Evolutionary conservation across 2,797 vertebrate genomes (phyloP), one percentile per base, ranked within the genome.

Genomic region (Diceros bicornis): DNA sequence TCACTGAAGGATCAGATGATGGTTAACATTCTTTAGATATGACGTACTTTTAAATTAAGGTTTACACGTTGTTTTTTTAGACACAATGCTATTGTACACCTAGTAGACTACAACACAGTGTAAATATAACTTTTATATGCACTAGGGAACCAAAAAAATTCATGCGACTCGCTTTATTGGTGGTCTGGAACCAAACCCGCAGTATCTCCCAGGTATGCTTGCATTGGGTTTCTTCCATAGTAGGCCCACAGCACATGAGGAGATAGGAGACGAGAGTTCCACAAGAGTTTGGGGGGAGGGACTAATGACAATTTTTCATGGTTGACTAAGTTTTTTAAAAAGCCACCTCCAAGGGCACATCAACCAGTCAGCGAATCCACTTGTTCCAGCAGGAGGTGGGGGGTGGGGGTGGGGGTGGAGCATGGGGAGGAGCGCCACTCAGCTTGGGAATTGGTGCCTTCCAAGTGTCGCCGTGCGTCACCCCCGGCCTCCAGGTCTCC

Each of bases 401-500:
- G 41, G 71, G 85, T 44, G 90, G 79, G 96, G 66, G 91, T 52
- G 79, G 90, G 75, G 94, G 92, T 37, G 96, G 93, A 91, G 97
- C 81, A 69, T 57, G 93, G 97, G 97, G 98, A 94, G 98, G 98
- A 96, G 98, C 98, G 83, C 97, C 93, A 2, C 27, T 34, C n/a
- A 29, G 94, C 93, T 86, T 27, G 25, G 79, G 98, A 93, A 87
- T 89, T 91, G 4, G 25, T 17, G 85, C 85, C 95, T 95, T 59
- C 59, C 81, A 13, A 68, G 95, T 44, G 97, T 79, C 37, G 90
- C 81, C 17, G 11, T 10, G 62, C 7, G 37, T 85, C 27, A 32
- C n/a, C 57, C 11, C 4, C 10, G 21, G 62, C 72, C 78, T 69
- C 74, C 37, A 4, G 62, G 50, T 74, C 78, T 27, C 84, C 84